Conservation (phyloP, 2,113 vertebrate genomes). For the Bambusicola thoracicus region DNA sequence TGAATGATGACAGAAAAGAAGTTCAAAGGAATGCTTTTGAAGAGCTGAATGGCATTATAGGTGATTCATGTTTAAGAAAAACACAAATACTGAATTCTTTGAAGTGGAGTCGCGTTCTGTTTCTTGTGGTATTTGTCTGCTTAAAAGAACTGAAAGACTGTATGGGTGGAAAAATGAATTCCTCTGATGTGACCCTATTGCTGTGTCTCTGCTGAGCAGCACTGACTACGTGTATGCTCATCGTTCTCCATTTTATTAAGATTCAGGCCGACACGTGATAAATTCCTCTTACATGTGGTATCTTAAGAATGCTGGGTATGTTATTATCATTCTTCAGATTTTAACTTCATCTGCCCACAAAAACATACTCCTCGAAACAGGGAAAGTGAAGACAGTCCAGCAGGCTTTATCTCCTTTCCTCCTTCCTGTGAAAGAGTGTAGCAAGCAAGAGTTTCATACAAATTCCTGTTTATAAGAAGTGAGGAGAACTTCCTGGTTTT, state of each 20-base stretch:
- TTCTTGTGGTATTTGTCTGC: neutral
- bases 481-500: neutral
- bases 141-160: neutral
- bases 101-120: neutral
- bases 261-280: neutral
- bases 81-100: neutral
- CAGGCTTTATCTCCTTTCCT: neutral
- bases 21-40: neutral
- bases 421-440: neutral
- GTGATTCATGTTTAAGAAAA: neutral
- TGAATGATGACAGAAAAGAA: neutral
- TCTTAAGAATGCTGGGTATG: constrained; percentile 40
- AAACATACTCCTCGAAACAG: neutral
- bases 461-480: neutral
- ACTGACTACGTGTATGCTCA: neutral
- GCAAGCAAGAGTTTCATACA: neutral
- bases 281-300: neutral
- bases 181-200: neutral
- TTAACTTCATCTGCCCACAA: neutral
- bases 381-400: neutral
- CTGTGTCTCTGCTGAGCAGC: neutral
- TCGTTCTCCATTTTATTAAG: neutral
- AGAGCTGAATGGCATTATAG: neutral
- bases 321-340: neutral
- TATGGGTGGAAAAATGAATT: neutral